These are phyloP conservation scores for Agrypnus murinus DNA, from an alignment of 2,888 invertebrate species.

Conservation along the genomic window DNA sequence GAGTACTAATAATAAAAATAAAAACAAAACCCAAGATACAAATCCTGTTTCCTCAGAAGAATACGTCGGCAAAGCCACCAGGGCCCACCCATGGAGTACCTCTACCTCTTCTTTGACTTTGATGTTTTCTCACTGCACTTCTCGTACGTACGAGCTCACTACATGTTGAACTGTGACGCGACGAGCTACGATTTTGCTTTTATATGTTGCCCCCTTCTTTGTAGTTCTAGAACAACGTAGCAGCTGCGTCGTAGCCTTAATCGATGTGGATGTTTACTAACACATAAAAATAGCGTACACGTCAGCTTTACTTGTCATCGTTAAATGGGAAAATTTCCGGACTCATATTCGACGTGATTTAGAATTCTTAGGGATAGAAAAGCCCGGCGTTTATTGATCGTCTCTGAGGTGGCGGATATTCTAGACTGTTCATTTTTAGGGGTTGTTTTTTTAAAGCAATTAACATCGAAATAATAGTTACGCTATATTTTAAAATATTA, in stretches of 20 bases:
- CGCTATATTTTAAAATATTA: no score
- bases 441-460: no score
- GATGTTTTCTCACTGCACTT: slow-evolving; percentile 19
- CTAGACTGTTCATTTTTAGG: no score
- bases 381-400: no score
- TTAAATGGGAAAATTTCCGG: not conserved
- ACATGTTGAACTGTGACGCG: slow-evolving; percentile 13
- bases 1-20: not conserved
- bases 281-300: slow-evolving; percentile 3
- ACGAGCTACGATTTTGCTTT: not conserved
- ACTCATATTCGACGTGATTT: not conserved
- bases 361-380: not conserved
- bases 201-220: slow-evolving; percentile 19
- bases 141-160: slow-evolving; percentile 37
- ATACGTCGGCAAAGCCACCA: not conserved
- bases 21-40: slow-evolving; percentile 29
- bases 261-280: not conserved
- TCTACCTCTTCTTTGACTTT: slow-evolving; percentile 9
- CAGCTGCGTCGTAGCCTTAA: not conserved
- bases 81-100: not conserved
- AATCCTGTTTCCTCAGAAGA: slow-evolving; percentile 25
- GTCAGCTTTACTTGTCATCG: not conserved
- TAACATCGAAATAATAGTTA: no score
- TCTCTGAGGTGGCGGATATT: no score
- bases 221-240: slow-evolving; percentile 13